Evolutionary conservation across 2,113 vertebrate genomes (phyloP), one percentile per base, ranked within the genome.

Genomic region (Australoheros scitulus): DNA sequence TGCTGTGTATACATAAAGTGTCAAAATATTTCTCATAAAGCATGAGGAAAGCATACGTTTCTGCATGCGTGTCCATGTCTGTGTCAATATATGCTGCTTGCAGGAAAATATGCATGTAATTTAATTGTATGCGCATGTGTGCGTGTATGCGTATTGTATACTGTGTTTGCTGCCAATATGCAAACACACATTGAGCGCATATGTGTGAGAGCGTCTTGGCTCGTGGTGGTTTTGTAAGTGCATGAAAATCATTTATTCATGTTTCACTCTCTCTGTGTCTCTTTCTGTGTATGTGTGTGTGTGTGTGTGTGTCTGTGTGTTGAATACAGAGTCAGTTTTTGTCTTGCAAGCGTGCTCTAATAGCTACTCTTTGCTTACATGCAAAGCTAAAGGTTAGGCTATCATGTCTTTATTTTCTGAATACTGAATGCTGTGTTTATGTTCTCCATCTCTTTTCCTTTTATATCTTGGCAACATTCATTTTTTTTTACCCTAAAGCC

Each of bases 221-320:
- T 83, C 8, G 8, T 77, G 55, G 77, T 80, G 76, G 64, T 82
- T 92, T 91, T 90, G 85, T 88, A 76, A 81, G 76, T 47, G 88
- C 89, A 89, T 89, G 85, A 84, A 87, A 91, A 91, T 93, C 68
- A 93, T 93, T 93, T 92, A 92, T 93, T 94, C 89, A 89, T 92
- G 87, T 91, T 84, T 70, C 76, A 55, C 81, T 89, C 41, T 55
- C 34, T 58, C 13, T 79, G 22, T 63, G 17, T 72, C 11, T 55
- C 68, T 72, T n/a, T 70, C 22, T 64, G 60, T 70, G 83, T 82
- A 41, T 68, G 80, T 63, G 86, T 59, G 60, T 63, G 83, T 82
- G 50, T 74, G 80, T 63, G 86, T 59, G 7, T 34, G 68, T 72
- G 60, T 70, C 81, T 82, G 50, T 74, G 82, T 63, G 86, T 59